phyloP scores from a whole-genome alignment of 2,113 vertebrate species.

The Narcine bancroftii region DNA sequence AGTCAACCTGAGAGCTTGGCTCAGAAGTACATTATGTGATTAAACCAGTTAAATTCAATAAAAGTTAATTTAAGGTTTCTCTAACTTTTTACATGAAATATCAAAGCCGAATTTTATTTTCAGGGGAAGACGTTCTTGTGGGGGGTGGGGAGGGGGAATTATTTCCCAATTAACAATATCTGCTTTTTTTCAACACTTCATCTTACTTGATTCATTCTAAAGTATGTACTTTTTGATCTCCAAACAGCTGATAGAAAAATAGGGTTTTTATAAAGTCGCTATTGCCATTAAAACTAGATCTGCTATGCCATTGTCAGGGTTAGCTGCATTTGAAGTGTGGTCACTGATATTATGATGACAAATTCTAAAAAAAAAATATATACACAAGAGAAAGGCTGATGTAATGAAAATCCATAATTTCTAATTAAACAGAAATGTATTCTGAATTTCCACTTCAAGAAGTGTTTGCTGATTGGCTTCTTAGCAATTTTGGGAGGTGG shows the following conservation, averaged over 20 bases:
- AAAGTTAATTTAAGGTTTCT: too few species aligned
- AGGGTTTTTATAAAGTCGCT: background rate
- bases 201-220: background rate
- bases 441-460: background rate
- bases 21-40: too few species aligned
- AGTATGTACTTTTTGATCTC: background rate
- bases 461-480: background rate
- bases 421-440: background rate
- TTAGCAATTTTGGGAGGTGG: background rate
- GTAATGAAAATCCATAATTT: background rate
- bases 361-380: background rate
- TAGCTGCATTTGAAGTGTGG: background rate
- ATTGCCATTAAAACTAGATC: background rate
- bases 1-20: too few species aligned
- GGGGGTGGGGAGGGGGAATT: too few species aligned
- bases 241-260: background rate
- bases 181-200: too few species aligned
- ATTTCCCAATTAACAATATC: too few species aligned
- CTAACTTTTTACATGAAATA: too few species aligned
- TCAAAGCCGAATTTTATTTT: too few species aligned
- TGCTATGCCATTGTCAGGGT: background rate
- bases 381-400: background rate
- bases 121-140: too few species aligned
- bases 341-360: background rate
- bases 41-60: too few species aligned